These are phyloP conservation scores for Danaus chrysippus DNA, from an alignment of 2,888 invertebrate species.

Conservation along the genomic window DNA sequence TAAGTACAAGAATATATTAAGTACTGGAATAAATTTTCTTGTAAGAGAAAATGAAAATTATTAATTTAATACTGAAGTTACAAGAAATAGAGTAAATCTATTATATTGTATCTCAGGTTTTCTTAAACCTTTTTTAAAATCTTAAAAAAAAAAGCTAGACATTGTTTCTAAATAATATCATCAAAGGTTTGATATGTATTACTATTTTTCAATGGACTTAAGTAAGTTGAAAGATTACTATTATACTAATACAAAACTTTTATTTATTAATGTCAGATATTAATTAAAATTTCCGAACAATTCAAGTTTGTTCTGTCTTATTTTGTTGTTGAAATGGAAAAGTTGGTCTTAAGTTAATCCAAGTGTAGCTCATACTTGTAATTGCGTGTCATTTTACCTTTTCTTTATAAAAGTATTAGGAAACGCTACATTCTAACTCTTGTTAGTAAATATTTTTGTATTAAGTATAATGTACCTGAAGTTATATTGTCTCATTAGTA, in stretches of 20 bases:
- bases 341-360: conserved; percentile 15
- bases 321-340: conserved; percentile 19
- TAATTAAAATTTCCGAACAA: conserved; percentile 17
- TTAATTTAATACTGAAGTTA: too few relatives aligned
- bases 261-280: conserved; percentile 8
- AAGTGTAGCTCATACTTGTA: conserved; percentile 19
- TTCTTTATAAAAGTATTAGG: conserved; percentile 11
- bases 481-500: too few relatives aligned
- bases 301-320: conserved; percentile 15
- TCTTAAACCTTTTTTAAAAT: too few relatives aligned
- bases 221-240: neutral
- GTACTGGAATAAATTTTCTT: neutral
- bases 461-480: neutral
- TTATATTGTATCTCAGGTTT: too few relatives aligned
- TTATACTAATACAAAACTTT: neutral
- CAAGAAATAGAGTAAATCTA: too few relatives aligned
- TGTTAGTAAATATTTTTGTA: neutral
- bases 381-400: conserved; percentile 14
- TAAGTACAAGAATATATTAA: neutral
- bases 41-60: too few relatives aligned
- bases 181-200: too few relatives aligned
- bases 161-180: too few relatives aligned
- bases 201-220: neutral
- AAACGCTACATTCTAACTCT: conserved; percentile 10
- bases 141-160: too few relatives aligned